These are phyloP conservation scores for Sphaeramia orbicularis DNA, from an alignment of 2,797 vertebrate species.

Conservation along the genomic window DNA sequence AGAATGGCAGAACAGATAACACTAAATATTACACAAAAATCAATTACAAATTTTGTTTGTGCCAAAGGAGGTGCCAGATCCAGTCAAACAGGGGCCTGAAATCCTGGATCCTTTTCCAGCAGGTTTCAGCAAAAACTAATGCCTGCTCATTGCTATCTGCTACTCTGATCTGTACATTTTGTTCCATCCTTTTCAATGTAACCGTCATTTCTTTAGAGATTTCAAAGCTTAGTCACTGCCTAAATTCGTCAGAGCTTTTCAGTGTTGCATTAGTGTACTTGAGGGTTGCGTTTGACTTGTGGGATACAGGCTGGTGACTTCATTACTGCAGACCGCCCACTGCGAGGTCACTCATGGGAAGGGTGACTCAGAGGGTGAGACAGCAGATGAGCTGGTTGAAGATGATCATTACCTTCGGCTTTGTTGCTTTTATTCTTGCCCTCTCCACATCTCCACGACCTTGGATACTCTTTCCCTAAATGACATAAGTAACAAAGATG, in stretches of 20 bases:
- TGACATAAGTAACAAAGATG: slow-evolving; percentile 9
- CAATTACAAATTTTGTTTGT: no score
- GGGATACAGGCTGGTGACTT: slow-evolving; percentile 29
- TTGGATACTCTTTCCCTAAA: slow-evolving; percentile 30
- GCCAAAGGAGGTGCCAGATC: no score
- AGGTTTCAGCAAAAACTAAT: no score
- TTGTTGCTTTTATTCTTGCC: slow-evolving; percentile 30
- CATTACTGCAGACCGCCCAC: slow-evolving; percentile 33
- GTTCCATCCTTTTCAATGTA: slow-evolving; percentile 6
- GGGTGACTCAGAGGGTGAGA: slow-evolving; percentile 70
- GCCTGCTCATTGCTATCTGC: no score
- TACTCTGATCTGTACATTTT: neutral
- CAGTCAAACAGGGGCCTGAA: no score
- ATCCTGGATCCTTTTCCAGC: no score
- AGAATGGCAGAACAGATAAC: no score
- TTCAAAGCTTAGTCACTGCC: slow-evolving; percentile 50
- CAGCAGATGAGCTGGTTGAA: slow-evolving; percentile 59
- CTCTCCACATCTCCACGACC: slow-evolving; percentile 36
- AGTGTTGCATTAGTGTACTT: slow-evolving; percentile 19
- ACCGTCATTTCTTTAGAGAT: slow-evolving; percentile 20
- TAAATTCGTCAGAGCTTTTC: slow-evolving; percentile 41
- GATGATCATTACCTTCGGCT: slow-evolving; percentile 51
- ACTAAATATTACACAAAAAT: no score
- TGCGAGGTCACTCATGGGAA: slow-evolving; percentile 57
- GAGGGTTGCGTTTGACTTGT: slow-evolving; percentile 51